Evolutionary conservation across 2,888 invertebrate species (phyloP).

Genomic region (Drosophila multiciliata): DNA sequence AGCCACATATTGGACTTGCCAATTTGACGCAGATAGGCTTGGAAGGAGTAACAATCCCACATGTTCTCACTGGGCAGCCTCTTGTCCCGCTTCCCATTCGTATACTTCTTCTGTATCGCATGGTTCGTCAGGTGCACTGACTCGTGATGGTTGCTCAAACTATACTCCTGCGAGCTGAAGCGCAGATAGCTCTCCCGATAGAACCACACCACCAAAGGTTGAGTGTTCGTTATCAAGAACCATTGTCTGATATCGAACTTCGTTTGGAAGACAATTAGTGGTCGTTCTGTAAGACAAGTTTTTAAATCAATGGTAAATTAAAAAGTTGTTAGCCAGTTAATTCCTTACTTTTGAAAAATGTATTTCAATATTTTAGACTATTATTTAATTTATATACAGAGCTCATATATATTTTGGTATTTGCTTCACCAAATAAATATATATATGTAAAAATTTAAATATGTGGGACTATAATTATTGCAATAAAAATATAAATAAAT

Average conservation of each 20-base stretch:
- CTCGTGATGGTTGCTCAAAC: slow-evolving; percentile 94
- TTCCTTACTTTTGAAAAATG: neutral
- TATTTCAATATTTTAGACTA: neutral
- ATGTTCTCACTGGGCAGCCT: slow-evolving; percentile 95
- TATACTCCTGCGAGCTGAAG: slow-evolving; percentile 96
- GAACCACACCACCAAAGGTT: slow-evolving; percentile 96
- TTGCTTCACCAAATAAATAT: neutral
- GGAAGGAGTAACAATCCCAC: slow-evolving; percentile 96
- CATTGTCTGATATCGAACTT: slow-evolving; percentile 98
- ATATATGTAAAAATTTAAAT: neutral
- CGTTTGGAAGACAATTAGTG: slow-evolving; percentile 94
- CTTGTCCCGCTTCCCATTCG: slow-evolving; percentile 89
- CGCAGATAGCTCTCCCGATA: slow-evolving; percentile 96
- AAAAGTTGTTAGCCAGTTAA: neutral
- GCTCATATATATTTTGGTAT: too few species aligned
- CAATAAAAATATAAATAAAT: neutral
- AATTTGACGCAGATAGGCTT: slow-evolving; percentile 86
- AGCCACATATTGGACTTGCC: slow-evolving; percentile 93
- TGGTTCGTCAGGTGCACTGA: slow-evolving; percentile 97
- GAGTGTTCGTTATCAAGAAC: slow-evolving; percentile 96
- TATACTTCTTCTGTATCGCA: slow-evolving; percentile 96
- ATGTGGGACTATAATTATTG: neutral
- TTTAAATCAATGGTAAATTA: too few species aligned
- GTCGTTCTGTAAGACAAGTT: slow-evolving; percentile 88
- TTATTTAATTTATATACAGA: neutral